A percentile compares a stretch with the other conserved stretches of the same genome.
Conservation (phyloP, 2,888 invertebrate species). For the Nomada fucata region DNA sequence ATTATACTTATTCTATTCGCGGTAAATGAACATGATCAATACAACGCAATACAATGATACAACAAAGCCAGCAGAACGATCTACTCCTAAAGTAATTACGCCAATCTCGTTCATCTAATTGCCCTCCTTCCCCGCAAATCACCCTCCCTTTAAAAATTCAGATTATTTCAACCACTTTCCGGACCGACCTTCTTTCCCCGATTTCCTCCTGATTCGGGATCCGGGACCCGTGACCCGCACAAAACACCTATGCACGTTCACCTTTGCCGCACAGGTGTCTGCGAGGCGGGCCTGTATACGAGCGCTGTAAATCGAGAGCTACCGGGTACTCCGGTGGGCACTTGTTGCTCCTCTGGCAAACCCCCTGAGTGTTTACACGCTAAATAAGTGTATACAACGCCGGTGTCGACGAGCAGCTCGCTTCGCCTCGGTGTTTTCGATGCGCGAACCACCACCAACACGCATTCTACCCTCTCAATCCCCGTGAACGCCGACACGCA, state of each 20-base stretch:
- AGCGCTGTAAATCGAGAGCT: constrained; percentile 61
- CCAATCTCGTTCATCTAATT: background rate
- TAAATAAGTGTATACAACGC: constrained; percentile 78
- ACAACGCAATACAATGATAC: no score
- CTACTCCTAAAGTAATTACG: background rate
- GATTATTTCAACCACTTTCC: background rate
- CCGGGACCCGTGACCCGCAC: constrained; percentile 25
- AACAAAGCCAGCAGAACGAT: no score
- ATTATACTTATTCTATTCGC: no score
- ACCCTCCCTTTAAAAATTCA: background rate
- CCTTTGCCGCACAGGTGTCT: constrained; percentile 39
- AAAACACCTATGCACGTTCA: constrained; percentile 25
- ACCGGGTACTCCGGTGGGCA: constrained; percentile 69
- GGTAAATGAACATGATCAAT: no score
- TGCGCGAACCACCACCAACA: constrained; percentile 23
- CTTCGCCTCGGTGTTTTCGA: constrained; percentile 56
- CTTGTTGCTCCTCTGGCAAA: constrained; percentile 80
- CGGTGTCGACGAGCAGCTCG: constrained; percentile 48
- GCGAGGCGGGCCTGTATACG: constrained; percentile 37
- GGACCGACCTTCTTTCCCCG: background rate
- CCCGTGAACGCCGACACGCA: constrained; percentile 19
- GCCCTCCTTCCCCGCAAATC: no score
- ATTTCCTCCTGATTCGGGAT: background rate
- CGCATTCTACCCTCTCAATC: constrained; percentile 22
- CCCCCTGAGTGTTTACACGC: constrained; percentile 79